These are phyloP conservation scores for Ceyx margarethae DNA, from an alignment of 2,113 vertebrate genomes.

Conservation along the genomic window DNA sequence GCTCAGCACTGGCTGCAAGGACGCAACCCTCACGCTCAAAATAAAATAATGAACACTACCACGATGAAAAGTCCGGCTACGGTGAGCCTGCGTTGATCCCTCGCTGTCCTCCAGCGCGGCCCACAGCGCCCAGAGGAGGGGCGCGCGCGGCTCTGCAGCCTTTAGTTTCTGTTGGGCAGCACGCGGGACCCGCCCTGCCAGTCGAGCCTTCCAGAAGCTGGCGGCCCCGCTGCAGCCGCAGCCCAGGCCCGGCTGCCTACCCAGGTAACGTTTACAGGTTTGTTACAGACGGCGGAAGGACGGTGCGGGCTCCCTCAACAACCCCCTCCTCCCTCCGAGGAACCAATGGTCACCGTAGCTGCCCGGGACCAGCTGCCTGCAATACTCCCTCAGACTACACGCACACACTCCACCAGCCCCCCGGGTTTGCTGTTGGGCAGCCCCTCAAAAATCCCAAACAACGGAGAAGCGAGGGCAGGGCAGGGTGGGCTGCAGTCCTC, in stretches of 20 bases:
- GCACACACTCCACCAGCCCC: not conserved
- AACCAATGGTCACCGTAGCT: fast-evolving
- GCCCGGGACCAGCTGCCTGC: too few species aligned
- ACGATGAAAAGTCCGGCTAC: not conserved
- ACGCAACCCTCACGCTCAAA: not conserved
- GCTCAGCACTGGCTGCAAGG: fast-evolving
- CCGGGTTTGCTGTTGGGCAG: fast-evolving
- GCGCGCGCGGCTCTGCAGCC: too few species aligned
- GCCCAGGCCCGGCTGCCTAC: not conserved
- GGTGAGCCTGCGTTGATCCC: too few species aligned
- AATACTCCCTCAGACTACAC: too few species aligned
- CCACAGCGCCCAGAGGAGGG: too few species aligned
- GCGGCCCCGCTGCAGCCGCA: fast-evolving
- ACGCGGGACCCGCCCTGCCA: too few species aligned
- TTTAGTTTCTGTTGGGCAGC: too few species aligned
- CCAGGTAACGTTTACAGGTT: not conserved
- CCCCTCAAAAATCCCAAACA: fast-evolving
- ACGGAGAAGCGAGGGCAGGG: fast-evolving
- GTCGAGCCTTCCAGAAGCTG: not conserved
- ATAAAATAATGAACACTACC: fast-evolving
- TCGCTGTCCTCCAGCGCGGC: not conserved
- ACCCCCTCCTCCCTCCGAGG: not conserved
- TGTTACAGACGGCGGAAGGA: too few species aligned
- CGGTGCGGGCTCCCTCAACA: fast-evolving
- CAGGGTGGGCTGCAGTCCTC: fast-evolving